These are phyloP conservation scores for Lithobates pipiens DNA, from an alignment of 2,797 vertebrate genomes.

Conservation along the genomic window DNA sequence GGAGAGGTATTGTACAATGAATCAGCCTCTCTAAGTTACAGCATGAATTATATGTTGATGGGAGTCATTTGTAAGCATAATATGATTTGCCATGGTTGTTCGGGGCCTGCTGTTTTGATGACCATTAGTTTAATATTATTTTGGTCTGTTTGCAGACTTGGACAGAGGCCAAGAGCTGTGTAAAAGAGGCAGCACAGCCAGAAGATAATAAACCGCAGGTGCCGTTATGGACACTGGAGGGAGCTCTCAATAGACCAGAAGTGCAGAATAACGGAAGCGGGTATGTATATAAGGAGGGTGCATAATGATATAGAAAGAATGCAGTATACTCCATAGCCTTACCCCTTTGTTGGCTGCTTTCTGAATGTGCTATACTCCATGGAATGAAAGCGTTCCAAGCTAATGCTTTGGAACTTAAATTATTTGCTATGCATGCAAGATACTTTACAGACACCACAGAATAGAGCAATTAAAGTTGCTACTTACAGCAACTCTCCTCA, in stretches of 20 bases:
- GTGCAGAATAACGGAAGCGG: background rate
- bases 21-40: background rate
- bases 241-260: background rate
- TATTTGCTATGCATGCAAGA: no score
- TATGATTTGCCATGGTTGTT: background rate
- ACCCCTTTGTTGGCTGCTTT: no score
- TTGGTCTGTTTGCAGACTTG: constrained; percentile 16
- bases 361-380: no score
- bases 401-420: no score
- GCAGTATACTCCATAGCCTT: no score
- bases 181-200: background rate
- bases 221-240: background rate
- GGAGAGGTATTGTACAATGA: background rate
- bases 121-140: background rate
- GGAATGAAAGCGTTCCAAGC: no score
- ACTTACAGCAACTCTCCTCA: no score
- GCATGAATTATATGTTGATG: background rate
- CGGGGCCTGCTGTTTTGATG: background rate
- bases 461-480: no score
- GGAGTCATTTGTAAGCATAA: background rate
- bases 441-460: no score
- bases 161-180: background rate
- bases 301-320: background rate
- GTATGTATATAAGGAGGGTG: constrained; percentile 17
- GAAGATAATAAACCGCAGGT: constrained; percentile 6